Conservation (phyloP, 2,113 vertebrate genomes). For the Petroica traversi region DNA sequence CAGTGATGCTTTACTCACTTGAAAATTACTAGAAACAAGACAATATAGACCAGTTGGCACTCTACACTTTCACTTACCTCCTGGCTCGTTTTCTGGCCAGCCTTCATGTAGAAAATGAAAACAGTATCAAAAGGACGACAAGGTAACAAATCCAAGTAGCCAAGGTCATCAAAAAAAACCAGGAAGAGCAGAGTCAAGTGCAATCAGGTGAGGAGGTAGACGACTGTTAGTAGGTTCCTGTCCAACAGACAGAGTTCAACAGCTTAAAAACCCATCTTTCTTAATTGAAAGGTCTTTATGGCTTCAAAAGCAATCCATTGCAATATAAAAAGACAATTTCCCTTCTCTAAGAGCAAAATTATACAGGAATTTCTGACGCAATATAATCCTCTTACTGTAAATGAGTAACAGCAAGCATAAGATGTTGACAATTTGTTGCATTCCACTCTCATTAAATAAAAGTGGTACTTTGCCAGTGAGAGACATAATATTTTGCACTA, state of each 20-base stretch:
- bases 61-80: constrained; percentile 76
- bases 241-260: neutral
- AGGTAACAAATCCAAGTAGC: constrained; percentile 91
- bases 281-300: neutral
- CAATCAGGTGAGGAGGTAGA: constrained; percentile 95
- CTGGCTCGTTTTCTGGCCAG: constrained; percentile 92
- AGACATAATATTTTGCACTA: neutral
- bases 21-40: neutral
- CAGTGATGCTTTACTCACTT: neutral
- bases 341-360: neutral
- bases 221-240: constrained; percentile 94
- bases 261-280: neutral
- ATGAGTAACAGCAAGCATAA: neutral
- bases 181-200: constrained; percentile 88
- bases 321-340: neutral
- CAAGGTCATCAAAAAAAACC: constrained; percentile 95
- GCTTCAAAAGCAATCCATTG: neutral
- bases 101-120: constrained; percentile 95
- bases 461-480: neutral
- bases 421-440: neutral
- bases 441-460: neutral
- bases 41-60: neutral
- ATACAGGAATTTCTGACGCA: neutral
- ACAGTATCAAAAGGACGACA: constrained; percentile 96
- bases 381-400: neutral